Percentiles rank a stretch among this genome's conserved stretches.
phyloP scores from a whole-genome alignment of 2,888 invertebrate species.

The Alloscopus bannaensis region DNA sequence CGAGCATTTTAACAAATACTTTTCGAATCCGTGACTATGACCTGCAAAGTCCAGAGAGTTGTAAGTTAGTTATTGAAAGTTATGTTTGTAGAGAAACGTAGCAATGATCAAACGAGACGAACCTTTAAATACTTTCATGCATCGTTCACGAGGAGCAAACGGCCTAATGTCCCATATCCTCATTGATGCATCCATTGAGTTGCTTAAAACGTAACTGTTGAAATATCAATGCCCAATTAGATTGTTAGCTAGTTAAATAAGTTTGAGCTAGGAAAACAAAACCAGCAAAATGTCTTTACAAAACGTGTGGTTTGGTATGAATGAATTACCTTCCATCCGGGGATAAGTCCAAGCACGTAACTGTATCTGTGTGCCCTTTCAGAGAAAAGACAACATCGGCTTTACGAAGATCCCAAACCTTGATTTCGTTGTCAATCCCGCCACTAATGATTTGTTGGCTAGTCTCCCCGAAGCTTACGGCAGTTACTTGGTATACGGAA shows the following conservation, averaged over 20 bases:
- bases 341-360: constrained; percentile 91
- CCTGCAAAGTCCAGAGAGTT: too few species aligned
- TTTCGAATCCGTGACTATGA: constrained; percentile 73
- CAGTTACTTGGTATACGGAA: constrained; percentile 86
- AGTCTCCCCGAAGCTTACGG: constrained; percentile 95
- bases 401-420: constrained; percentile 96
- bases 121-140: constrained; percentile 84
- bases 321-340: constrained; percentile 82
- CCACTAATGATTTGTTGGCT: constrained; percentile 95
- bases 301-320: too few species aligned
- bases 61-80: not conserved
- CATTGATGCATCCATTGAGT: constrained; percentile 97
- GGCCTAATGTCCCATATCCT: constrained; percentile 98
- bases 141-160: constrained; percentile 94
- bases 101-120: constrained; percentile 69
- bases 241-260: too few species aligned
- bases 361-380: constrained; percentile 95
- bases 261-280: too few species aligned
- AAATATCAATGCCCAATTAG: too few species aligned
- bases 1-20: constrained; percentile 92
- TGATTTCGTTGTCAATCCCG: constrained; percentile 97
- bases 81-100: not conserved
- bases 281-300: too few species aligned
- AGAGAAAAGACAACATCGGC: constrained; percentile 89
- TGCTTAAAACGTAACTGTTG: constrained; percentile 88